A percentile compares a stretch with the other conserved stretches of the same genome.
Evolutionary conservation across 2,888 invertebrate species (phyloP).

Genomic region (Panzeria rudis): DNA sequence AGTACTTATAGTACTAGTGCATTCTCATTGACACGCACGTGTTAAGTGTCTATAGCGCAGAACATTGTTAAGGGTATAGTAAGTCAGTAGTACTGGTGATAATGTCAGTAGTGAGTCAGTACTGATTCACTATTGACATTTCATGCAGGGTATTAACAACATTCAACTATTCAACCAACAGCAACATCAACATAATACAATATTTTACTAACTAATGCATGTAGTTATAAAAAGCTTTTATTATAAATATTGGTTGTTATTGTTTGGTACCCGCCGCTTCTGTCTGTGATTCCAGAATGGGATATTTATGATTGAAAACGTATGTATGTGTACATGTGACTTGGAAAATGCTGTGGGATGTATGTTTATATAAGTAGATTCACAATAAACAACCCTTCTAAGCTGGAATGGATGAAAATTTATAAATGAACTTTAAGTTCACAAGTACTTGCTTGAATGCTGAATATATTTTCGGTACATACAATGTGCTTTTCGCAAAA

Average conservation of each 20-base stretch:
- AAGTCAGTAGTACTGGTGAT: too few relatives aligned
- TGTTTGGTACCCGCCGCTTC: constrained; percentile 33
- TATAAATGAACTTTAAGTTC: constrained; percentile 47
- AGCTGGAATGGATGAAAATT: constrained; percentile 18
- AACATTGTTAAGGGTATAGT: too few relatives aligned
- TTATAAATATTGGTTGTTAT: constrained; percentile 52
- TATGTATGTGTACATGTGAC: not conserved
- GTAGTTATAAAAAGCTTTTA: constrained; percentile 62
- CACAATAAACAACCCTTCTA: constrained; percentile 49
- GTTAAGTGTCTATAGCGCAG: too few relatives aligned
- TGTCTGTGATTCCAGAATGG: constrained; percentile 14
- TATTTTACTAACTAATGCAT: constrained; percentile 67
- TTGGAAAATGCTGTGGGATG: constrained; percentile 7
- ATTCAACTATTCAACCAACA: constrained; percentile 28
- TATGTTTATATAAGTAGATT: constrained; percentile 4
- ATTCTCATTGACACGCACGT: too few relatives aligned
- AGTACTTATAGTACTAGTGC: too few relatives aligned
- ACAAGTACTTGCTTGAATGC: constrained; percentile 61
- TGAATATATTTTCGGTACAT: constrained; percentile 49
- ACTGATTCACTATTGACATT: too few relatives aligned
- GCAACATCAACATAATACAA: constrained; percentile 16
- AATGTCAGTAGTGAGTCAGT: too few relatives aligned
- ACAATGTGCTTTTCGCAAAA: constrained; percentile 45
- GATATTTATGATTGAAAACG: not conserved
- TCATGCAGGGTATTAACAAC: too few relatives aligned